phyloP scores from a whole-genome alignment of 1,140 invertebrate genomes.

The Drosophila kepulauana region DNA sequence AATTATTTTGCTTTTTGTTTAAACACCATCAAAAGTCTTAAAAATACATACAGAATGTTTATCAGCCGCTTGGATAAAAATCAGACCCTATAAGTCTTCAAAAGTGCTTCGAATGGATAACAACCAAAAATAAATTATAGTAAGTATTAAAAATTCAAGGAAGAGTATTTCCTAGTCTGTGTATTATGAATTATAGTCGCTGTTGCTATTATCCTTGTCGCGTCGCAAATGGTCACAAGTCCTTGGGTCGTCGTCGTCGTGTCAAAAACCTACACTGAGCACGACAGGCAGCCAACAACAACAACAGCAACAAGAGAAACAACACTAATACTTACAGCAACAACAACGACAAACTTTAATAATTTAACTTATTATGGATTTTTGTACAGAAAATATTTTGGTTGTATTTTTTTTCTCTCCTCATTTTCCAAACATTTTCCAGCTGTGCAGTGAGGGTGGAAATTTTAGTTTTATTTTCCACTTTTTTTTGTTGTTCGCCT shows the following conservation, averaged over 20 bases:
- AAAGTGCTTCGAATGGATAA: no score
- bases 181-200: no score
- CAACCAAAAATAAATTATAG: no score
- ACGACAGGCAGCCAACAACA: constrained; percentile 29
- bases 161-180: constrained; percentile 5
- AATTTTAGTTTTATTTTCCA: constrained; percentile 44
- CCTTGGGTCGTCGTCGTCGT: constrained; percentile 55
- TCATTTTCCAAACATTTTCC: constrained; percentile 53
- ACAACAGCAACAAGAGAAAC: constrained; percentile 37
- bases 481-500: neutral
- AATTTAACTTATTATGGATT: constrained; percentile 82
- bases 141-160: neutral
- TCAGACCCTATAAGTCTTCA: no score
- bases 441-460: constrained; percentile 58
- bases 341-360: constrained; percentile 68
- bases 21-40: no score
- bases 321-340: constrained; percentile 34
- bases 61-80: no score
- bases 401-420: constrained; percentile 43
- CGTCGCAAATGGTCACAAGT: constrained; percentile 33
- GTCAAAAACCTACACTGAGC: constrained; percentile 55
- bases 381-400: constrained; percentile 69
- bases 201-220: constrained; percentile 9
- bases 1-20: no score
- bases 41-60: no score